A percentile compares a stretch with the other conserved stretches of the same genome.
phyloP scores from a whole-genome alignment of 2,113 vertebrate species.

The Plecotus auritus region DNA sequence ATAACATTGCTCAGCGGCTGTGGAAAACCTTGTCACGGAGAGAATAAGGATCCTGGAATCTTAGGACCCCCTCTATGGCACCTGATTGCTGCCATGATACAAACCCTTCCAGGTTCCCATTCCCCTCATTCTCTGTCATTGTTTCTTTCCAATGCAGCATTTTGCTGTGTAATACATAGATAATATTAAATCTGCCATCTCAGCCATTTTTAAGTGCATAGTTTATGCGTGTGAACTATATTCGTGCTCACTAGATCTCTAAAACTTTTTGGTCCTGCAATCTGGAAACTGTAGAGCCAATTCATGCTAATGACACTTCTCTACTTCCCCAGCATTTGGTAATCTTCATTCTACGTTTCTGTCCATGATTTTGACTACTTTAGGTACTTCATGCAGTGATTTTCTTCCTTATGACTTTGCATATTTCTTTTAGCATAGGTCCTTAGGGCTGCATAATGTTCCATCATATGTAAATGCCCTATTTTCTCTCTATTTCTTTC shows the following conservation, averaged over 20 bases:
- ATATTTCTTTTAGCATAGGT: background rate
- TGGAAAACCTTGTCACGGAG: background rate
- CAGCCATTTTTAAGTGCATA: background rate
- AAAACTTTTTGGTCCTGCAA: background rate
- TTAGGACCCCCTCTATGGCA: background rate
- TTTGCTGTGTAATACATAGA: background rate
- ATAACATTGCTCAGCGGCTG: background rate
- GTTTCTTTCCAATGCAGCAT: background rate
- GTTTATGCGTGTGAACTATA: background rate
- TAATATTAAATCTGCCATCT: no score
- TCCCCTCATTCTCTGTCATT: background rate
- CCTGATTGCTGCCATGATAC: background rate
- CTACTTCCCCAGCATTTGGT: background rate
- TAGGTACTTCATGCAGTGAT: background rate
- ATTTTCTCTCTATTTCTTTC: background rate
- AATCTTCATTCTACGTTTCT: background rate
- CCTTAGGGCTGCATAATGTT: background rate
- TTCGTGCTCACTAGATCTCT: background rate
- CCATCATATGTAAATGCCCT: background rate
- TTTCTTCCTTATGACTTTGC: background rate
- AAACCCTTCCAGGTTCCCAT: background rate
- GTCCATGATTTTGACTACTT: background rate
- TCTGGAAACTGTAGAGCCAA: background rate
- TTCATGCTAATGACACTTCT: background rate
- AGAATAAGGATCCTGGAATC: background rate